Evolutionary conservation across 2,797 vertebrate species (phyloP).

Genomic region (Coluber constrictor): DNA sequence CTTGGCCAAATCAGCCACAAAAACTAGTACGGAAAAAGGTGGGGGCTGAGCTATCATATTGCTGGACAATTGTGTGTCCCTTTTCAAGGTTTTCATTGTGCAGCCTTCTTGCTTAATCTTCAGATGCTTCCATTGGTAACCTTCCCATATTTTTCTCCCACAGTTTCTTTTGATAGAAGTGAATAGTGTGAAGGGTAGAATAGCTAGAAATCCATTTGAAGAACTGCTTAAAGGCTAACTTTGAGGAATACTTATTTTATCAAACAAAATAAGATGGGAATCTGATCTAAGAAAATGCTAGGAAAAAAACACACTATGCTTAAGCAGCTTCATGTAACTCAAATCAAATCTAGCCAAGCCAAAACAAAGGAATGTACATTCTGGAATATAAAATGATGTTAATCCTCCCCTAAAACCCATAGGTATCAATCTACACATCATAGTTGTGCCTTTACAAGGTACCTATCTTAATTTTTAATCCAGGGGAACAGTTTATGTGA

Average conservation of each 20-base stretch:
- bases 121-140: background rate
- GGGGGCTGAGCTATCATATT: background rate
- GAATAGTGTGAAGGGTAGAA: background rate
- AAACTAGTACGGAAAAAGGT: background rate
- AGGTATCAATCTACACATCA: background rate
- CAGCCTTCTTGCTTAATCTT: background rate
- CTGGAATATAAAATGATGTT: background rate
- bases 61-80: background rate
- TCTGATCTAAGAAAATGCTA: background rate
- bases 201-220: background rate
- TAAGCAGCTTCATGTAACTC: background rate
- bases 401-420: background rate
- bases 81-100: background rate
- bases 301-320: background rate
- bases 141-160: background rate
- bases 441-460: background rate
- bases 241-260: background rate
- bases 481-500: background rate
- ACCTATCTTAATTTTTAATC: background rate
- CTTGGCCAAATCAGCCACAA: background rate
- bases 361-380: background rate
- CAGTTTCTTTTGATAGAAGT: background rate
- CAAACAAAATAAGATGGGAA: background rate
- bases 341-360: background rate
- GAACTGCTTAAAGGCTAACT: background rate